phyloP scores from a whole-genome alignment of 2,797 vertebrate genomes.

The Acanthurus lineatus region DNA sequence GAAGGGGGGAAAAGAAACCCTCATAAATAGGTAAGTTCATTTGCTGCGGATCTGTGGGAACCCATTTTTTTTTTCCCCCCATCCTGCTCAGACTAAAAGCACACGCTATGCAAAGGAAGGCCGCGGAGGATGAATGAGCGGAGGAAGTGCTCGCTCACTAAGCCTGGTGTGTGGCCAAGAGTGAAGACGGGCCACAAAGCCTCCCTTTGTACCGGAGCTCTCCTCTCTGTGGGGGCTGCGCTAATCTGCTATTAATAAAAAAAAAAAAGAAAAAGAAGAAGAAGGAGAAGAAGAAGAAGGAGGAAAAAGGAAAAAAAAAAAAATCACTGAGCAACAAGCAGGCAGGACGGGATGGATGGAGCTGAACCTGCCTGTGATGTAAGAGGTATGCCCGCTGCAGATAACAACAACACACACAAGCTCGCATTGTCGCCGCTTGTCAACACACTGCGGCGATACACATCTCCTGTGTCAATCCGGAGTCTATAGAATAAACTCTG shows the following conservation, averaged over 20 bases:
- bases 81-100: constrained; percentile 82
- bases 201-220: constrained; percentile 83
- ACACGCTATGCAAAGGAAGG: constrained; percentile 84
- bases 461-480: constrained; percentile 47
- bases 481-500: constrained; percentile 48
- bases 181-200: constrained; percentile 87
- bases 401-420: constrained; percentile 69
- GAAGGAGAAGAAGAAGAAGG: constrained; percentile 9
- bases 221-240: constrained; percentile 77
- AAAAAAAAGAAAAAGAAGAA: constrained; percentile 45
- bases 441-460: constrained; percentile 61
- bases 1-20: constrained; percentile 50
- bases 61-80: constrained; percentile 75
- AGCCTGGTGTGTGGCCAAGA: constrained; percentile 90
- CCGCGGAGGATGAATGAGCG: constrained; percentile 85
- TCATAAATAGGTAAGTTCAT: constrained; percentile 82
- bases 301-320: too few species aligned
- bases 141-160: constrained; percentile 89
- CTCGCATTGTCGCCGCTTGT: constrained; percentile 66
- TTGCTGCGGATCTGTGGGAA: constrained; percentile 83
- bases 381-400: constrained; percentile 66
- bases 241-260: constrained; percentile 91
- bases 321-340: constrained; percentile 74
- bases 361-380: constrained; percentile 77
- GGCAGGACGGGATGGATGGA: constrained; percentile 66